These are phyloP conservation scores for Andrena marginata DNA, from an alignment of 2,888 invertebrate genomes.

Conservation along the genomic window DNA sequence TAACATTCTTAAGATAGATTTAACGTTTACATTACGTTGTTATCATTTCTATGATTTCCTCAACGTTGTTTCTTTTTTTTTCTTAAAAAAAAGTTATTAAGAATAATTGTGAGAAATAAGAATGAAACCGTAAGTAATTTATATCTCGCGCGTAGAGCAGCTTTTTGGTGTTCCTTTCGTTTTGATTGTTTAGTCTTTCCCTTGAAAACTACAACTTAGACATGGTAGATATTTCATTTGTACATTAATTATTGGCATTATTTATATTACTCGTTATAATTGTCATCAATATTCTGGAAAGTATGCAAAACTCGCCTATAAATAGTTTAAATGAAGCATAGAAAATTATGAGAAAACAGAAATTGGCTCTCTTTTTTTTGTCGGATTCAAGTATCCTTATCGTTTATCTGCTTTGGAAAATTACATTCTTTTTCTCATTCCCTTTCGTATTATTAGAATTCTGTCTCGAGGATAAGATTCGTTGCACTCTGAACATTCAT, in stretches of 20 bases:
- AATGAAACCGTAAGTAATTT: conserved; percentile 16
- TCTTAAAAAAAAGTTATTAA: background rate
- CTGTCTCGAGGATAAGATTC: conserved; percentile 69
- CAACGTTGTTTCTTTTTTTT: background rate
- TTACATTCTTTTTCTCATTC: conserved; percentile 41
- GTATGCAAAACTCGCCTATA: conserved; percentile 58
- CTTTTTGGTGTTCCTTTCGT: conserved; percentile 10
- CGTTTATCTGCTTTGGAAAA: conserved; percentile 54
- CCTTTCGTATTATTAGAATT: conserved; percentile 33
- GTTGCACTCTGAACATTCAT: conserved; percentile 78
- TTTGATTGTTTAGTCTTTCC: conserved; percentile 31
- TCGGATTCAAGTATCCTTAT: conserved; percentile 53
- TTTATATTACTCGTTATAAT: conserved; percentile 37
- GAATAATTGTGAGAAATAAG: background rate
- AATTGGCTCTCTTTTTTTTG: conserved; percentile 26
- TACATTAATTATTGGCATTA: conserved; percentile 34
- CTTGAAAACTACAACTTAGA: conserved; percentile 21
- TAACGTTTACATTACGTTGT: conserved; percentile 1
- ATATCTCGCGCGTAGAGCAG: conserved; percentile 7
- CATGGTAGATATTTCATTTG: conserved; percentile 30
- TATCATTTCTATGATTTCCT: conserved; percentile 3
- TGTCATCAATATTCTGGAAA: conserved; percentile 80
- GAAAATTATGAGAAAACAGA: conserved; percentile 59
- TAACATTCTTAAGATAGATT: background rate
- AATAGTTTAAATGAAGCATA: conserved; percentile 66